These are phyloP conservation scores for Hippopotamus amphibius DNA, from an alignment of 2,113 vertebrate genomes.

Conservation along the genomic window DNA sequence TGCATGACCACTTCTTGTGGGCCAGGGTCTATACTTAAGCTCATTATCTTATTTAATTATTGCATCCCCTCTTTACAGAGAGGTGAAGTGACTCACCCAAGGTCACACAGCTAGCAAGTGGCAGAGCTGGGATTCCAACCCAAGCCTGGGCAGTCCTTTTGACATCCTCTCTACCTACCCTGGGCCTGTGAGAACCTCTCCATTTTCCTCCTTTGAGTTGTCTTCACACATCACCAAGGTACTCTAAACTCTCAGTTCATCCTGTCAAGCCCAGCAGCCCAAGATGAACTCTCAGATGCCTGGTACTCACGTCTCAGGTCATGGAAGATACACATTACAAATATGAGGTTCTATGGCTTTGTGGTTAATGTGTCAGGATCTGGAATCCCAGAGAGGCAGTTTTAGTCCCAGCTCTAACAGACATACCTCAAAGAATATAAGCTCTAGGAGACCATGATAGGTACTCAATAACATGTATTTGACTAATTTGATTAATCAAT, in stretches of 20 bases:
- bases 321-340: accelerated
- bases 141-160: background rate
- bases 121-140: background rate
- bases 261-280: background rate
- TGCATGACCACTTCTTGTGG: background rate
- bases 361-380: background rate
- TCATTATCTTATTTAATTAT: background rate
- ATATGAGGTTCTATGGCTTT: background rate
- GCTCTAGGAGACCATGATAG: background rate
- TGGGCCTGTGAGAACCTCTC: background rate
- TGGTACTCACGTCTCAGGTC: background rate
- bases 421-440: background rate
- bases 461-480: background rate
- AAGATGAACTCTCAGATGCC: accelerated
- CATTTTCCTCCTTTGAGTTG: background rate
- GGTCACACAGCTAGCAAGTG: background rate
- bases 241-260: background rate
- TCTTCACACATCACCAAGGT: background rate
- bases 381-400: background rate
- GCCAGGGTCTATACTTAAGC: background rate
- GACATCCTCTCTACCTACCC: background rate
- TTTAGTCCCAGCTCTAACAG: background rate
- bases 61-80: background rate
- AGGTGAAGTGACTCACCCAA: background rate
- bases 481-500: background rate